phyloP scores from a whole-genome alignment of 2,797 vertebrate genomes.

The Etheostoma perlongum region DNA sequence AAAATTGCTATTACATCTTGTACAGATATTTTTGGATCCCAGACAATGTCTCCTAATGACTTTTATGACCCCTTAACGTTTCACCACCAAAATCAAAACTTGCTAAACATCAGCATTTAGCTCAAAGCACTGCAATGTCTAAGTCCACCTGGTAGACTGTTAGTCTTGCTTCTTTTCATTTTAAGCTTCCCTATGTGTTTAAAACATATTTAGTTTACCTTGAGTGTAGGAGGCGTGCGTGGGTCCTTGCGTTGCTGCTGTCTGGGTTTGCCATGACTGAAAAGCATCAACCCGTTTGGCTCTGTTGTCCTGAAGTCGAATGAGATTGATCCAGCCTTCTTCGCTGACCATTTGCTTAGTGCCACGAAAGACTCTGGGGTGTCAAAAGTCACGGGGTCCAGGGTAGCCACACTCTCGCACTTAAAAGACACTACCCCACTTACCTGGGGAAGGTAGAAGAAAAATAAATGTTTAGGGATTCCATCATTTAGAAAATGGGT shows the following conservation, averaged over 20 bases:
- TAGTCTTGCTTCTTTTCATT: not conserved
- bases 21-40: not conserved
- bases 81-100: not conserved
- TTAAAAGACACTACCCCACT: conserved; percentile 98
- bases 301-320: conserved; percentile 99
- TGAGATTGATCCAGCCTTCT: conserved; percentile 98
- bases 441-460: conserved; percentile 74
- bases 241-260: conserved; percentile 94
- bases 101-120: not conserved
- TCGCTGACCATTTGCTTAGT: conserved; percentile 97
- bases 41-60: not conserved
- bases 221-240: conserved; percentile 92
- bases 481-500: not conserved
- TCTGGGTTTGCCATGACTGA: conserved; percentile 96
- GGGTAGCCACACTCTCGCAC: conserved; percentile 97
- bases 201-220: conserved; percentile 66
- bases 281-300: conserved; percentile 96
- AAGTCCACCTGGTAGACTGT: too few species aligned
- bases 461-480: not conserved
- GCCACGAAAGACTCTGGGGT: conserved; percentile 97
- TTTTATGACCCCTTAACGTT: not conserved
- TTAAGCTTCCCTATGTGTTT: not conserved
- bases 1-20: not conserved
- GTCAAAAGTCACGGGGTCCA: conserved; percentile 99
- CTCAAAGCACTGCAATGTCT: not conserved